Percentiles rank a stretch among this genome's conserved stretches.
phyloP scores from a whole-genome alignment of 2,113 vertebrate genomes.

The Stegostoma tigrinum region DNA sequence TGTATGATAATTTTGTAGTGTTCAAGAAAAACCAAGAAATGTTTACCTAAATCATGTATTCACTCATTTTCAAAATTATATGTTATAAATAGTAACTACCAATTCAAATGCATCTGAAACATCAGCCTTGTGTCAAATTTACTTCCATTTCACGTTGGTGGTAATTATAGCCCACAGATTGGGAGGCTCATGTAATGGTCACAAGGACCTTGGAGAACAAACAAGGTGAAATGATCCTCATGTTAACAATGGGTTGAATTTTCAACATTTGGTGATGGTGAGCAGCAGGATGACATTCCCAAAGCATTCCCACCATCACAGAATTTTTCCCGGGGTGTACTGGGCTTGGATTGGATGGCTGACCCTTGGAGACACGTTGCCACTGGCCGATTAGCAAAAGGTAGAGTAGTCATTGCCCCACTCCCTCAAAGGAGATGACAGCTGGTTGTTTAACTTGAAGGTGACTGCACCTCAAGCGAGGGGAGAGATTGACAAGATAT shows the following conservation, averaged over 20 bases:
- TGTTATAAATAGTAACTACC: neutral
- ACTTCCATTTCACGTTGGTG: neutral
- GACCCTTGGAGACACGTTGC: too few species aligned
- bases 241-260: too few species aligned
- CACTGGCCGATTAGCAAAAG: too few species aligned
- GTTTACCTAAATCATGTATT: neutral
- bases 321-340: neutral
- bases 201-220: neutral
- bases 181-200: neutral
- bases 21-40: neutral
- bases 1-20: neutral
- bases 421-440: too few species aligned
- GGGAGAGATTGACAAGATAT: too few species aligned
- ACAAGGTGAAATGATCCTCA: neutral
- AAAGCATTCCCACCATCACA: too few species aligned
- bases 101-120: neutral
- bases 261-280: too few species aligned
- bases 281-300: too few species aligned
- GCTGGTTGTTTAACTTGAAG: too few species aligned
- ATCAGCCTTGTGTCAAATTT: neutral
- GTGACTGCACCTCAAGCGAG: too few species aligned
- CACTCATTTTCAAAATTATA: neutral
- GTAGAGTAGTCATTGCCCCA: too few species aligned
- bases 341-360: too few species aligned
- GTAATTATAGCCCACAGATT: neutral